Base-by-base conservation (phyloP, 1,140 invertebrate species). In the Hestina assimilis region DNA sequence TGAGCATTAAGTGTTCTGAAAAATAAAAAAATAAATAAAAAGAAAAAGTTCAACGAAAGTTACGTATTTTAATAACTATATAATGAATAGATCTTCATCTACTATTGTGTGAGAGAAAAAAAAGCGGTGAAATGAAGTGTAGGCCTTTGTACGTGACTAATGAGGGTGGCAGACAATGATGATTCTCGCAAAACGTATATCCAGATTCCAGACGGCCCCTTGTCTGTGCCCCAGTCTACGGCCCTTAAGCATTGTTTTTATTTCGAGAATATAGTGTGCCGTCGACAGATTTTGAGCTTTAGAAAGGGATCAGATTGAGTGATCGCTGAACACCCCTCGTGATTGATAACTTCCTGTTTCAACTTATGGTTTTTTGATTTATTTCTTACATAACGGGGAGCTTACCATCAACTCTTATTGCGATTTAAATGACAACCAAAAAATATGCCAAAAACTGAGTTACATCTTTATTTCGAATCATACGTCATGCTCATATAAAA, bases 101-200 rank as follows among this genome's bases (percentile, higher is more conserved):
- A 31, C 33, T 38, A 38, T 38, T 38, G 33, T 38, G 33, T 19
- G 19, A 7, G 33, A 38, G 33, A 33, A 38, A 38, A 28, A 38
- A 38, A 38, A 6, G 45, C 20, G 28, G 29, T 48, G 28, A 35
- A 48, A 48, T 48, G 45, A 35, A 48, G 45, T 48, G 45, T 48
- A 19, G 45, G 43, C 40, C 53, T 46, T 58, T 45, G 55, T 33
- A 51, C 55, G 55, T 58, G 55, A 50, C 55, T 51, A 51, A 58
- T 51, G 55, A 58, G 55, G 47, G 54, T 48, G 40, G 47, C 38
- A 42, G 47, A 58, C 47, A 45, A 58, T 51, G 43, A 57, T 57
- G 45, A 58, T 58, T 51, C 35, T 58, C 29, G 24, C 45, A 57
- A 57, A 35, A 47, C 26, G 53, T 45, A 58, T 12, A 33, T 20